Conservation (phyloP, 2,113 vertebrate species). For the Prunella fulvescens region DNA sequence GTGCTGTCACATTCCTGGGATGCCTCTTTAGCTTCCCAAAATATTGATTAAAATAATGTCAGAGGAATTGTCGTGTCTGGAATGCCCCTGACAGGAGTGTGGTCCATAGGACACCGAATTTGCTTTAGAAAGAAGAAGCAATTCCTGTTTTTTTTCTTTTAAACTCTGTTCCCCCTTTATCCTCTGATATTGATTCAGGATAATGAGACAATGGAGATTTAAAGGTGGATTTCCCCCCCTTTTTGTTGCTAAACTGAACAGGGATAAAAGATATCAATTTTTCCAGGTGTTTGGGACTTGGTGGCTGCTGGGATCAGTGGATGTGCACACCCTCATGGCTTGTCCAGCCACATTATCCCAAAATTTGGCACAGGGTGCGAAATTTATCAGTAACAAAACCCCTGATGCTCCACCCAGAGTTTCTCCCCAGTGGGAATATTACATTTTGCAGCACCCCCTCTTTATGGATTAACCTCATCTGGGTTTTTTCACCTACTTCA, state of each 20-base stretch:
- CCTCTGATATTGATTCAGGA: constrained; percentile 47
- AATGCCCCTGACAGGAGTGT: neutral
- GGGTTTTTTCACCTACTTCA: neutral
- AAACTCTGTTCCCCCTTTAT: neutral
- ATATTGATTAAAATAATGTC: neutral
- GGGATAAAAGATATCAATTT: neutral
- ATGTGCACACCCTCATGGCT: neutral
- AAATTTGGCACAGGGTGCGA: neutral
- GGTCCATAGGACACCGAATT: neutral
- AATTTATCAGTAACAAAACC: neutral
- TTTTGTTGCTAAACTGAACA: neutral
- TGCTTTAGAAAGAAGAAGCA: constrained; percentile 1
- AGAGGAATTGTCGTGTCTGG: neutral
- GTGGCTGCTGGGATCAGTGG: neutral
- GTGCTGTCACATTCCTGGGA: fast-evolving
- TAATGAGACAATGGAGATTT: constrained; percentile 40
- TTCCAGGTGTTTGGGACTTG: neutral
- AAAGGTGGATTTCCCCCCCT: neutral
- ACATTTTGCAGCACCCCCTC: neutral
- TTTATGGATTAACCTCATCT: neutral
- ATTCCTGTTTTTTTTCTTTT: neutral
- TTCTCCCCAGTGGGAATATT: neutral
- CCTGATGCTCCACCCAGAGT: no score
- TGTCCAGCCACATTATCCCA: neutral
- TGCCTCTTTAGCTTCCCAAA: neutral